Evolutionary conservation across 2,113 vertebrate species (phyloP), one percentile per base, ranked within the genome.

Genomic region (Osmerus eperlanus): DNA sequence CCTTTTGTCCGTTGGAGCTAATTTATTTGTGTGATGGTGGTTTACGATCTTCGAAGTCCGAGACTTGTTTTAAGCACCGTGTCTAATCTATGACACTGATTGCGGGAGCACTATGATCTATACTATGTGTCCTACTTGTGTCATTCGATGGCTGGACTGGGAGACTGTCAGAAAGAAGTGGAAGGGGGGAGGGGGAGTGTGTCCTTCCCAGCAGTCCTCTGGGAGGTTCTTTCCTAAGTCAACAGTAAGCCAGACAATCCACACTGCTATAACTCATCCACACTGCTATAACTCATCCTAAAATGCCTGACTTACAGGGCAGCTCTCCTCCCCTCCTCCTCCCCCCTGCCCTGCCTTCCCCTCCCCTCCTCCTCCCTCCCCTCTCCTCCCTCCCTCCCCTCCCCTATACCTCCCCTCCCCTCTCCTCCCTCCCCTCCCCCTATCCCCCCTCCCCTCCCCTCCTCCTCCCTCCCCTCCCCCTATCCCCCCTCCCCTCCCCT

Each of bases 201-300:
- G 56, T 59, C 56, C 56, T 59, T 59, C 7, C 3, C 0, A n/a
- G n/a, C 1, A 59, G 56, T 15, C 5, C 56, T 59, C n/a, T 59
- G 56, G 15, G 56, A 59, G 8, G n/a, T 6, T 9, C 56, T 59
- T 3, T 59, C 56, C n/a, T 9, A 19, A 21, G n/a, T n/a, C 56
- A 19, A 59, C 16, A 74, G 70, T 75, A 70, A 78, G 73, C 78
- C 70, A 82, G 72, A 71, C 65, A 68, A 70, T 79, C 69, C 32
- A 41, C 3, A 72, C 63, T 56, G 56, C 70, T 68, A n/a, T 3
- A 32, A 32, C 29, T 32, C 21, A 70, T 79, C 69, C 32, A 41
- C 3, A 72, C 63, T 56, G 56, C 70, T 68, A n/a, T 4, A 36
- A 36, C 73, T 85, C 78, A 75, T 51, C 14, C 36, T 52, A 67